phyloP scores from a whole-genome alignment of 1,140 invertebrate species.

The Ladona fulva region DNA sequence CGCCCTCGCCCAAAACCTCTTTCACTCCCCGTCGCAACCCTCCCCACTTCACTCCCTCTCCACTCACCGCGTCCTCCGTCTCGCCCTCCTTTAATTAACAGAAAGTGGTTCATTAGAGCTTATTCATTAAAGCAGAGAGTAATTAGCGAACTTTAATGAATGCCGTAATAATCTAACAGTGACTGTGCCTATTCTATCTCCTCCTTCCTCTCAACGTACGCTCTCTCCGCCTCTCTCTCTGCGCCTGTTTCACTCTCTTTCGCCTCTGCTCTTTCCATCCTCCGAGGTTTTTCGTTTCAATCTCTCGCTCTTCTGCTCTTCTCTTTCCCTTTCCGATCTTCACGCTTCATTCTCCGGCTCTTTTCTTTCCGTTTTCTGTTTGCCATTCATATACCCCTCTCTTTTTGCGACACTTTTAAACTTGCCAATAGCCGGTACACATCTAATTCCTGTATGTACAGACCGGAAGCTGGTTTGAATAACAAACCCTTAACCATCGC shows the following conservation, averaged over 20 bases:
- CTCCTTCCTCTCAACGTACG: background rate
- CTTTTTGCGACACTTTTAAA: too few species aligned
- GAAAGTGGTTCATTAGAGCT: constrained; percentile 78
- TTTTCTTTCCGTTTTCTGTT: background rate
- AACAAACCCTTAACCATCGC: too few species aligned
- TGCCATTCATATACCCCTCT: too few species aligned
- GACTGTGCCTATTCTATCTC: constrained; percentile 6
- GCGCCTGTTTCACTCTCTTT: background rate
- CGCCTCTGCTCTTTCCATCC: background rate
- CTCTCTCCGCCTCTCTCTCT: background rate
- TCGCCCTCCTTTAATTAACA: constrained; percentile 63
- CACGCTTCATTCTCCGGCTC: background rate
- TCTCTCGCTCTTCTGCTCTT: background rate
- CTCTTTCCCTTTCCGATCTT: background rate
- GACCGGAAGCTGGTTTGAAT: too few species aligned
- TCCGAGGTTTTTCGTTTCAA: background rate
- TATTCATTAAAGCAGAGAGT: constrained; percentile 78
- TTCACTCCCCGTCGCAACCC: constrained; percentile 13
- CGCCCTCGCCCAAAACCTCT: constrained; percentile 16
- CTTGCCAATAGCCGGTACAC: too few species aligned
- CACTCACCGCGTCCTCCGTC: background rate
- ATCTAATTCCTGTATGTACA: too few species aligned
- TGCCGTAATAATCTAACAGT: constrained; percentile 33
- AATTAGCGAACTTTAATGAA: constrained; percentile 75
- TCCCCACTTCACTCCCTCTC: constrained; percentile 11